Conservation (phyloP, 92 coral and sea anemone species). For the Epizoanthus ramosus region DNA sequence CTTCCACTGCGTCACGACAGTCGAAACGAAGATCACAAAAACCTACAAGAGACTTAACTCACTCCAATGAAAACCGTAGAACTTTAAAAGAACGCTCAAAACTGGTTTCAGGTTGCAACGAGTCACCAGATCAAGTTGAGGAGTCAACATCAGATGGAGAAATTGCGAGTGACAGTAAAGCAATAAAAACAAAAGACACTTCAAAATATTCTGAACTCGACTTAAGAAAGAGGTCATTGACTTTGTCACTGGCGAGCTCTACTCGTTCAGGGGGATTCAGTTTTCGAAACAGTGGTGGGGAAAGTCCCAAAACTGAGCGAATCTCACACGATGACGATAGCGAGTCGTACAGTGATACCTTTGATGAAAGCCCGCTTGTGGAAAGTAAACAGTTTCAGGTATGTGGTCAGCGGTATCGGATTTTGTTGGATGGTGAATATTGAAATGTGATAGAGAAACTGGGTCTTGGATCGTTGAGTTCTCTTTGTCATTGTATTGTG, state of each 20-base stretch:
- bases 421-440: too few species aligned
- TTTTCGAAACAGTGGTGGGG: slow-evolving; percentile 60
- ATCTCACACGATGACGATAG: slow-evolving; percentile 88
- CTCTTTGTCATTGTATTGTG: too few species aligned
- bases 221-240: slow-evolving; percentile 79
- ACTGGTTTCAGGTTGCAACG: slow-evolving; percentile 12
- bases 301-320: slow-evolving; percentile 74
- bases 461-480: too few species aligned
- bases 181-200: slow-evolving; percentile 45
- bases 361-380: slow-evolving; percentile 85
- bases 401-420: not conserved
- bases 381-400: slow-evolving; percentile 84
- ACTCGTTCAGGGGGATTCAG: slow-evolving; percentile 59
- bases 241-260: slow-evolving; percentile 68
- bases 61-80: slow-evolving; percentile 19
- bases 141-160: slow-evolving; percentile 73
- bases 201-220: slow-evolving; percentile 78
- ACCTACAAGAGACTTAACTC: slow-evolving; percentile 18
- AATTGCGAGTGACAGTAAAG: slow-evolving; percentile 50
- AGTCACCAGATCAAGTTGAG: slow-evolving; percentile 65
- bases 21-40: slow-evolving; percentile 34
- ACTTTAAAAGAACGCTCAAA: slow-evolving; percentile 30
- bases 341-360: slow-evolving; percentile 82
- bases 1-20: slow-evolving; percentile 21
- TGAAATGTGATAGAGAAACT: too few species aligned